A percentile compares a stretch with the other conserved stretches of the same genome.
Evolutionary conservation across 2,888 invertebrate genomes (phyloP).

Genomic region (Cephus rjabovi): DNA sequence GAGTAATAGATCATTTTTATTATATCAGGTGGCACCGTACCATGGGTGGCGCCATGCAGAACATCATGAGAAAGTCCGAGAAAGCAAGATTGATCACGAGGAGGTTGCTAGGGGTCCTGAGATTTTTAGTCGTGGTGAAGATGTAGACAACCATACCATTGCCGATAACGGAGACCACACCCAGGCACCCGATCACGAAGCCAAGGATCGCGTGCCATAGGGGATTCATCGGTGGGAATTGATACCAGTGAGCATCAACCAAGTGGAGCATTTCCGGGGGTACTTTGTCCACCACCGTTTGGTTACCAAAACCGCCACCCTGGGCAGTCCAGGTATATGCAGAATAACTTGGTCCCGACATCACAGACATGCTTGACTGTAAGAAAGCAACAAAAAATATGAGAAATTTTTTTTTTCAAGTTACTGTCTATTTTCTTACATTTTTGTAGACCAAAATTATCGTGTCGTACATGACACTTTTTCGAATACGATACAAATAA

Average conservation of each 20-base stretch:
- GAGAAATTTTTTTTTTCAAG: background rate
- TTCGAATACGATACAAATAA: background rate
- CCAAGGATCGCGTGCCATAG: slow-evolving; percentile 87
- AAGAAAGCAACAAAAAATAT: slow-evolving; percentile 15
- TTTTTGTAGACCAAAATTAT: slow-evolving; percentile 20
- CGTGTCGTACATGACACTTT: background rate
- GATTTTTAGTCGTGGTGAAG: slow-evolving; percentile 77
- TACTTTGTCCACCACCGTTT: slow-evolving; percentile 85
- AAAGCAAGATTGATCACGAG: slow-evolving; percentile 92
- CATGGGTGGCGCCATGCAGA: slow-evolving; percentile 84
- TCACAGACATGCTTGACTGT: slow-evolving; percentile 63
- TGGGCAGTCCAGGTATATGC: slow-evolving; percentile 60
- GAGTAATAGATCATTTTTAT: background rate
- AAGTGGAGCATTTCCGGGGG: slow-evolving; percentile 80
- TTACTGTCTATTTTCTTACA: slow-evolving; percentile 2
- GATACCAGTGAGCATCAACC: slow-evolving; percentile 87
- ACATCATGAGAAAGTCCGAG: slow-evolving; percentile 92
- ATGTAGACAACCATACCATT: slow-evolving; percentile 83
- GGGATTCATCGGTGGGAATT: slow-evolving; percentile 90
- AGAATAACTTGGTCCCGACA: slow-evolving; percentile 68
- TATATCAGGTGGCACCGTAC: slow-evolving; percentile 45
- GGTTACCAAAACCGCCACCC: slow-evolving; percentile 70
- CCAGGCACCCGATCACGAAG: slow-evolving; percentile 81
- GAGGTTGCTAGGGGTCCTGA: slow-evolving; percentile 91
- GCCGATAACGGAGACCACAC: slow-evolving; percentile 76